phyloP scores from a whole-genome alignment of 2,797 vertebrate species.

The Okamejei kenojei region DNA sequence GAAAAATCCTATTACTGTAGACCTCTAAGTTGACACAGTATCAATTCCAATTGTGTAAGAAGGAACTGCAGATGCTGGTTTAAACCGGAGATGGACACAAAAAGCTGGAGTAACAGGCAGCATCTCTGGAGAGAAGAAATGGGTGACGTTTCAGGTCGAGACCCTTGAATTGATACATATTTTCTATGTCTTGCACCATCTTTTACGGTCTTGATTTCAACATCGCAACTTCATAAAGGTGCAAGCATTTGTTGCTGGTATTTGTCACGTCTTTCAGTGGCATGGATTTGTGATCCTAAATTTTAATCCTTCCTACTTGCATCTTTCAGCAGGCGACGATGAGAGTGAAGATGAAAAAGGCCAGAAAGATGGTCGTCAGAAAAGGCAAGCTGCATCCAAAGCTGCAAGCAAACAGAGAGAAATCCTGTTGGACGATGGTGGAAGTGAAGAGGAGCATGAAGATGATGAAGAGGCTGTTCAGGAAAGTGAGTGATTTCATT shows the following conservation, averaged over 20 bases:
- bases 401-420: constrained; percentile 94
- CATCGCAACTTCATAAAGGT: neutral
- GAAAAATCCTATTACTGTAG: neutral
- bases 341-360: constrained; percentile 91
- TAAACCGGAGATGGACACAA: no score
- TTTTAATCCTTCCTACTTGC: neutral
- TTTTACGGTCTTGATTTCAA: neutral
- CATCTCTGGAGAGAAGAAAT: no score
- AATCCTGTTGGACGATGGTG: constrained; percentile 87
- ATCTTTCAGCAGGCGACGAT: constrained; percentile 72
- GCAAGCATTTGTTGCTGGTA: neutral
- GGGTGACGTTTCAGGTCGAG: no score
- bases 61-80: no score
- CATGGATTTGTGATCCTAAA: neutral
- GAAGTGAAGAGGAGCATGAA: constrained; percentile 87
- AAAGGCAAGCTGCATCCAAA: constrained; percentile 92
- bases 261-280: neutral
- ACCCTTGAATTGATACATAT: neutral
- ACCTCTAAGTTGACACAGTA: neutral
- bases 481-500: constrained; percentile 70
- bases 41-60: neutral
- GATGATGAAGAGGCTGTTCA: constrained; percentile 74
- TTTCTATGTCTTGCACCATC: neutral
- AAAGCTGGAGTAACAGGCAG: no score
- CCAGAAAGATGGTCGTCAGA: constrained; percentile 86